Base-by-base conservation (phyloP, 1,140 invertebrate genomes). In the Parapsyche elsis region DNA sequence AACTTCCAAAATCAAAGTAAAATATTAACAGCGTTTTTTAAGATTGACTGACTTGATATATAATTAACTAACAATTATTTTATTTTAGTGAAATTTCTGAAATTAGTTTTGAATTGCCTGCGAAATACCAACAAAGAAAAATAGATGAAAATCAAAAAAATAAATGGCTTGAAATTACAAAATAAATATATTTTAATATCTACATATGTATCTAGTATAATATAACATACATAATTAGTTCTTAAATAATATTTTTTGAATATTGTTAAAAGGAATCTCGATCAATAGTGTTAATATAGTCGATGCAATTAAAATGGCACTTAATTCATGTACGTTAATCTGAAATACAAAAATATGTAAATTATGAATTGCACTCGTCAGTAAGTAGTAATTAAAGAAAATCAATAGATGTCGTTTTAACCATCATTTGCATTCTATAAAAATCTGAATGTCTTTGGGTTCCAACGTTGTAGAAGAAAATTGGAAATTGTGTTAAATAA, bases 381-480 rank as follows among this genome's bases (percentile, higher is more conserved):
- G n/a, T n/a, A n/a, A n/a, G n/a, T n/a, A n/a, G n/a, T n/a, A n/a
- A n/a, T 44, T 14, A 30, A 1, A 71, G 1, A 2, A 44, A n/a
- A 71, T 71, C 12, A 44, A 44, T 10, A n/a, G 1, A 38, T 80
- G 38, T 30, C 21, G 82, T 80, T 75, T 87, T 88, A 85, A 91
- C 89, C 80, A 90, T 86, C 49, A 86, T 80, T 9, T 87, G 80
- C 24, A 86, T 85, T 49, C 85, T 85, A 81, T 89, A 91, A 80
- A 87, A 88, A 38, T 87, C 90, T 0, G 88, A 82, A 81, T 88
- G 88, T 81, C 88, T 87, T 73, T 89, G 89, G 0, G 87, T 84
- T 0, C 90, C 90, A 0, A 91, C 89, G 79, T 91, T 90, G 84
- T 90, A 91, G 86, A 91, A 91, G 84, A 90, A 91, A 73, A 91